A percentile compares a stretch with the other conserved stretches of the same genome.
Conservation (phyloP, 2,113 vertebrate species). For the Paradoxurus hermaphroditus region DNA sequence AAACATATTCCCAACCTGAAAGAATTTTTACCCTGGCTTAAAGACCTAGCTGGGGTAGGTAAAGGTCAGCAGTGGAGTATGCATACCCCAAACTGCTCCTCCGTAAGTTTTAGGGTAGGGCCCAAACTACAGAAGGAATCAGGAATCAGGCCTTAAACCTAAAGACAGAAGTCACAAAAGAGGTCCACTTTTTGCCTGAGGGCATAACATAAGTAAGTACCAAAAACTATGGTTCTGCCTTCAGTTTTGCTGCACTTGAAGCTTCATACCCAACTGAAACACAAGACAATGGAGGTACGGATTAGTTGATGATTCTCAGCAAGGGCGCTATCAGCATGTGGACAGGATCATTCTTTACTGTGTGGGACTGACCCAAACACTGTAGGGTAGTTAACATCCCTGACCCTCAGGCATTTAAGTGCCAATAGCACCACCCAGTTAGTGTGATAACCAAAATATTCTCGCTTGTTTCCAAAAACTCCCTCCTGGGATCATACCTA, state of each 20-base stretch:
- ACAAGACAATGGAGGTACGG: background rate
- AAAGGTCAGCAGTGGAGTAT: background rate
- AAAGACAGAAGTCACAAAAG: background rate
- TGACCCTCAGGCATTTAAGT: background rate
- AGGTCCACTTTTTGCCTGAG: background rate
- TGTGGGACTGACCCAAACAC: background rate
- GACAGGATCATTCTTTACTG: background rate
- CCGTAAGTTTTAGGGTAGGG: background rate
- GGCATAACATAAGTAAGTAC: background rate
- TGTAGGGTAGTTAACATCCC: background rate
- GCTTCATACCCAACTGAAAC: background rate
- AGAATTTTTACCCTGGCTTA: background rate
- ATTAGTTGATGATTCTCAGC: background rate
- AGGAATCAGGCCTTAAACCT: background rate
- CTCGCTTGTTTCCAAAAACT: background rate
- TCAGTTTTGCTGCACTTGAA: conserved; percentile 15
- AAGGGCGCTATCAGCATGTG: background rate
- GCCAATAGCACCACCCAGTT: background rate
- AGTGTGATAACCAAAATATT: background rate
- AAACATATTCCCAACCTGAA: conserved; percentile 7
- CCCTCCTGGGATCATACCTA: background rate
- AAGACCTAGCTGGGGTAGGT: background rate
- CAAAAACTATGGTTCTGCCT: background rate
- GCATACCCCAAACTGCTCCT: background rate
- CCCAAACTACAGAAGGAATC: background rate